These are phyloP conservation scores for Sturmia bella DNA, from an alignment of 2,888 invertebrate genomes.

Conservation along the genomic window DNA sequence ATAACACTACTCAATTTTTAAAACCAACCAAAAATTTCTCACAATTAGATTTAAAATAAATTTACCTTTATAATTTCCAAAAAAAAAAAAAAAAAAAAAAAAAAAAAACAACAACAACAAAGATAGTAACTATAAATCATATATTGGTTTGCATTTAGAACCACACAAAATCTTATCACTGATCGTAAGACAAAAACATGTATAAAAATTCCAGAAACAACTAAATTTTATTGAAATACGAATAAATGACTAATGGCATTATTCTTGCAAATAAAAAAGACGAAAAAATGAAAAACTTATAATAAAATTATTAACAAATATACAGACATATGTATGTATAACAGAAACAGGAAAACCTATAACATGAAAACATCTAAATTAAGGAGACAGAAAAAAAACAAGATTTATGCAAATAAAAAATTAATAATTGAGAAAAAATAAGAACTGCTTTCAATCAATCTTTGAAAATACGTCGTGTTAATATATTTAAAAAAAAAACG, in stretches of 20 bases:
- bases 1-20: conserved; percentile 35
- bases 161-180: conserved; percentile 17
- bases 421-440: conserved; percentile 21
- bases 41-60: not conserved
- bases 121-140: conserved; percentile 3
- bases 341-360: conserved; percentile 30
- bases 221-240: conserved; percentile 57
- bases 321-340: not conserved
- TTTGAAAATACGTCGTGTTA: not conserved
- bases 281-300: conserved; percentile 40
- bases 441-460: conserved; percentile 36
- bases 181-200: conserved; percentile 54
- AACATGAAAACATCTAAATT: conserved; percentile 42
- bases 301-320: conserved; percentile 57
- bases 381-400: conserved; percentile 45
- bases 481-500: conserved; percentile 9
- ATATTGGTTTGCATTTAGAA: not conserved
- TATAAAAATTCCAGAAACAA: conserved; percentile 72
- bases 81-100: conserved; percentile 1
- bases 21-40: conserved; percentile 1
- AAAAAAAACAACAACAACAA: too few species aligned
- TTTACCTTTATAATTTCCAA: not conserved
- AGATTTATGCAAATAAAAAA: conserved; percentile 67
- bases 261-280: conserved; percentile 61
- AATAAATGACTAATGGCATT: conserved; percentile 63